Percentiles rank a stretch among this genome's conserved stretches.
These are phyloP conservation scores for Sinocyclocheilus anophthalmus DNA, from an alignment of 2,113 vertebrate genomes.

Conservation along the genomic window DNA sequence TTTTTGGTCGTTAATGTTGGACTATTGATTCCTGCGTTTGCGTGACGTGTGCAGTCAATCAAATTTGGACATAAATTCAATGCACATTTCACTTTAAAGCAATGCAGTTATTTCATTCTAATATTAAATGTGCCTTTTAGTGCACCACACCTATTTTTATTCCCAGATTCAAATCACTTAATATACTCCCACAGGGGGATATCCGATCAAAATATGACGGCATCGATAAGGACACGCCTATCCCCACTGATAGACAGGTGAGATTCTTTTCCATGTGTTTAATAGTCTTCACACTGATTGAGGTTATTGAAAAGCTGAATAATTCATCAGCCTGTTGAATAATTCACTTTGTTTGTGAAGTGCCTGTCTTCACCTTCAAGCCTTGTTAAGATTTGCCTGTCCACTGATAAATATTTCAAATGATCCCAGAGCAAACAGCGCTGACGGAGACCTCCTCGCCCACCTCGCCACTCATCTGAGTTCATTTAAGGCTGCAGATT, in stretches of 20 bases:
- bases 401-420: slow-evolving; percentile 5
- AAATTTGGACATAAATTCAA: not conserved
- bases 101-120: not conserved
- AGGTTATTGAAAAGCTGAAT: slow-evolving; percentile 27
- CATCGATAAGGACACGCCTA: slow-evolving; percentile 96
- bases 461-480: not conserved
- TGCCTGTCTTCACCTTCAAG: slow-evolving; percentile 12
- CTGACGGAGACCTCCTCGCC: not conserved
- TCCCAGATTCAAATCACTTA: not conserved
- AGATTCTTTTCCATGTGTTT: slow-evolving; percentile 6
- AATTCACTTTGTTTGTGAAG: slow-evolving; percentile 29
- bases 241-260: slow-evolving; percentile 97
- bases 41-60: not conserved
- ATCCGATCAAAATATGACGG: slow-evolving; percentile 94
- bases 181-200: slow-evolving; percentile 81
- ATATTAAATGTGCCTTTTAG: not conserved
- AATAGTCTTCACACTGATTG: not conserved
- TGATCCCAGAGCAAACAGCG: not conserved
- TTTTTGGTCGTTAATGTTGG: slow-evolving; percentile 6
- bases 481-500: not conserved
- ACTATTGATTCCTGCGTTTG: not conserved
- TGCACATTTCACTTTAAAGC: not conserved
- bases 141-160: not conserved
- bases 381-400: not conserved
- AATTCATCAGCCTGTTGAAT: slow-evolving; percentile 39